Conservation (phyloP, 2,113 vertebrate genomes). For the Plestiodon gilberti region DNA sequence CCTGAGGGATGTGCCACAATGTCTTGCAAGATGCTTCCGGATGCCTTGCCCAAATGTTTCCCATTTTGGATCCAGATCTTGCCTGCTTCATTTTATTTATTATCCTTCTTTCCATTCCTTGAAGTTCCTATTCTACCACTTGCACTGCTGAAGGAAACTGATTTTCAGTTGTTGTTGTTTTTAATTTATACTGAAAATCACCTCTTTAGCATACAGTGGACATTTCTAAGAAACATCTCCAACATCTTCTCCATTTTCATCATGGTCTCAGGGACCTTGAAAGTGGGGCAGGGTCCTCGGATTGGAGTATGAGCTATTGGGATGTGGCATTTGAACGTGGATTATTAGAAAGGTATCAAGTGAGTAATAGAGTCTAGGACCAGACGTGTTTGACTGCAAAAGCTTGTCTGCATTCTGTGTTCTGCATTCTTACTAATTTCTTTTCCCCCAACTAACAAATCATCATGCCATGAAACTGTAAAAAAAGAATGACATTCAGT, state of each 20-base stretch:
- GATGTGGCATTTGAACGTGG: not conserved
- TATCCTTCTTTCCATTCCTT: not conserved
- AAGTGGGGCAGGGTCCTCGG: not conserved
- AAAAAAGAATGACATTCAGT: not conserved
- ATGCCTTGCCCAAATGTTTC: not conserved
- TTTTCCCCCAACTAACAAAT: not conserved
- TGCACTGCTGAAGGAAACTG: not conserved
- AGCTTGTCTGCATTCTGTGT: not conserved
- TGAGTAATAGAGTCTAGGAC: not conserved
- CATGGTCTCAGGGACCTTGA: not conserved
- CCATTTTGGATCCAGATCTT: not conserved
- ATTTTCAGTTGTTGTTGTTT: not conserved
- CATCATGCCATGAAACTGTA: not conserved
- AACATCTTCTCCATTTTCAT: not conserved
- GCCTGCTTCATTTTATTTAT: not conserved
- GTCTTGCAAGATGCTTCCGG: not conserved
- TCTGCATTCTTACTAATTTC: constrained; percentile 13
- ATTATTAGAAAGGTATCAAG: not conserved
- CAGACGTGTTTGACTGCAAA: not conserved
- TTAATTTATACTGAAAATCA: not conserved
- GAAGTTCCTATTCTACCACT: not conserved
- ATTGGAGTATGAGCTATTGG: not conserved
- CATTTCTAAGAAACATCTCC: not conserved
- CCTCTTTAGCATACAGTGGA: not conserved
- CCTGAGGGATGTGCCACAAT: not conserved